phyloP scores from a whole-genome alignment of 1,140 invertebrate species.

The Brachionus koreanus region DNA sequence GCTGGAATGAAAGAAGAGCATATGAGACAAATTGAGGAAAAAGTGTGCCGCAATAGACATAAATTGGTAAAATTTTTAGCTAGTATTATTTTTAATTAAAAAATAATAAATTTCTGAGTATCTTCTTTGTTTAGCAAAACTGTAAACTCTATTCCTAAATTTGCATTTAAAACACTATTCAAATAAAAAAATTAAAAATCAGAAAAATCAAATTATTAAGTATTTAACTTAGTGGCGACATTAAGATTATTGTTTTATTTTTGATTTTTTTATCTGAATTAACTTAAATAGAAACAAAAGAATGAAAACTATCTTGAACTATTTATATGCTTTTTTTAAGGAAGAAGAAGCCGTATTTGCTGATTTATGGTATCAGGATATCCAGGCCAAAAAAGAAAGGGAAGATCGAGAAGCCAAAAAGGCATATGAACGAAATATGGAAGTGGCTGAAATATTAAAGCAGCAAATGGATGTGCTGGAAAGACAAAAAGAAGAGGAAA shows the following conservation, averaged over 20 bases:
- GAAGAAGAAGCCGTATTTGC: conserved; percentile 41
- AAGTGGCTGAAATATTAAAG: not conserved
- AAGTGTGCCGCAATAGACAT: not conserved
- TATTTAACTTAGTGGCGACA: too few relatives aligned
- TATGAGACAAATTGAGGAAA: conserved; percentile 40
- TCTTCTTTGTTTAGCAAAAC: too few relatives aligned
- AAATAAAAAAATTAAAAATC: too few relatives aligned
- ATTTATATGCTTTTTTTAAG: not conserved
- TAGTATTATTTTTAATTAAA: not conserved
- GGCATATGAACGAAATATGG: not conserved
- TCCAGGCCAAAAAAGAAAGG: conserved; percentile 39
- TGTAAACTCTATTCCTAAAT: too few relatives aligned
- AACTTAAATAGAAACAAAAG: not conserved
- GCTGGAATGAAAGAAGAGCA: conserved; percentile 41
- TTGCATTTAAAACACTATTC: too few relatives aligned
- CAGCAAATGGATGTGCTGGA: conserved; percentile 37
- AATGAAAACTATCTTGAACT: not conserved
- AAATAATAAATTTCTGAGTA: not conserved
- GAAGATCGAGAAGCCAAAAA: conserved; percentile 33
- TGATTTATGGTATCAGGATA: conserved; percentile 37
- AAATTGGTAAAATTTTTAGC: not conserved
- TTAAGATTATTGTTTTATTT: too few relatives aligned
- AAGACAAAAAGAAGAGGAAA: conserved; percentile 42
- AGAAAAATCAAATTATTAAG: too few relatives aligned
- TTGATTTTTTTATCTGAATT: too few relatives aligned